Conservation (phyloP, 2,888 invertebrate species). For the Linnaemya tessellans region DNA sequence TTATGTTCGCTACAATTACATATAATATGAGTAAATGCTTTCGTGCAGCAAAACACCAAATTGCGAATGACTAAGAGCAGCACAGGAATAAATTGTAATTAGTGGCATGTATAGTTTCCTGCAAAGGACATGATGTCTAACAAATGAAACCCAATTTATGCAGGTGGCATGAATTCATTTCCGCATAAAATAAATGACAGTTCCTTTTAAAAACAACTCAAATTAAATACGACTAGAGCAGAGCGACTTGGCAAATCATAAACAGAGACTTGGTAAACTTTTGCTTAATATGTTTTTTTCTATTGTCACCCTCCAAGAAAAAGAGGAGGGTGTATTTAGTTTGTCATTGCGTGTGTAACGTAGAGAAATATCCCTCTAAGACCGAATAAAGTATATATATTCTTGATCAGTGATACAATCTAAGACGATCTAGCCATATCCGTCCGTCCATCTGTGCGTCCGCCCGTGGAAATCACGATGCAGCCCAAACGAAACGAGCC, state of each 20-base stretch:
- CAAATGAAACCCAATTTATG: not conserved
- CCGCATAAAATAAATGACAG: not conserved
- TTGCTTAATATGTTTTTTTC: too few relatives aligned
- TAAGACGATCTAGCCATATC: too few relatives aligned
- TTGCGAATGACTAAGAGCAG: not conserved
- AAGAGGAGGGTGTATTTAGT: too few relatives aligned
- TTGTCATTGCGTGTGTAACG: too few relatives aligned
- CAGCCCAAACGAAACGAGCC: too few relatives aligned
- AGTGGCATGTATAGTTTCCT: not conserved
- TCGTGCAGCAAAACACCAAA: conserved; percentile 8
- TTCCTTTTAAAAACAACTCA: not conserved
- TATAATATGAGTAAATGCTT: not conserved
- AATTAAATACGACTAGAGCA: not conserved
- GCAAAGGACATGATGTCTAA: not conserved
- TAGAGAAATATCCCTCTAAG: too few relatives aligned
- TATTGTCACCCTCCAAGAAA: too few relatives aligned
- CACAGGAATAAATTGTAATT: not conserved
- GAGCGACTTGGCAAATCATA: not conserved
- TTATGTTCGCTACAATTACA: not conserved
- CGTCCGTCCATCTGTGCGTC: too few relatives aligned
- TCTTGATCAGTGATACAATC: too few relatives aligned
- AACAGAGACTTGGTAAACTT: not conserved
- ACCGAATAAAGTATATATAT: too few relatives aligned
- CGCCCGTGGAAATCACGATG: too few relatives aligned
- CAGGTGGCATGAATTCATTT: not conserved